Conservation (phyloP, 2,797 vertebrate genomes). For the Otolemur crassicaudatus region DNA sequence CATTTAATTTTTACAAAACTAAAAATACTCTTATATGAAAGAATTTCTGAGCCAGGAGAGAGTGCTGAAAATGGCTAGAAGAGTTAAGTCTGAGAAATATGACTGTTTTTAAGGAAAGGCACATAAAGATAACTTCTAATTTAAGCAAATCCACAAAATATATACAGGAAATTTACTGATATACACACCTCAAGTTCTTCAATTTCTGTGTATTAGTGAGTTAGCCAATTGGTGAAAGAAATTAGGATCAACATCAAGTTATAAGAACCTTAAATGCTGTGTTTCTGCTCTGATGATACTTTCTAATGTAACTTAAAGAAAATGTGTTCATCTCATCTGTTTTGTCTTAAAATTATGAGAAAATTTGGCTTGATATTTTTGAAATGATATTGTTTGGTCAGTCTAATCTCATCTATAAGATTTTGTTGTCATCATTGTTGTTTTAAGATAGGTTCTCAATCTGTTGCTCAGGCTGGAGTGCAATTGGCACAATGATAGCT, state of each 20-base stretch:
- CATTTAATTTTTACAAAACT: not conserved
- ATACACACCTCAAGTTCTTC: not conserved
- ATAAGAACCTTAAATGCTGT: not conserved
- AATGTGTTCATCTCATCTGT: not conserved
- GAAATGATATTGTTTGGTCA: not conserved
- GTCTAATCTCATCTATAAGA: not conserved
- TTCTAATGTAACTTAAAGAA: slow-evolving; percentile 13
- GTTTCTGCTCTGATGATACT: not conserved
- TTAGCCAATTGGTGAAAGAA: not conserved
- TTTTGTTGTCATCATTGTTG: not conserved
- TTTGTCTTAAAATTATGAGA: not conserved
- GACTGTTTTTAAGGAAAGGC: not conserved
- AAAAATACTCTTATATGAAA: not conserved
- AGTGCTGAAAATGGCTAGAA: not conserved
- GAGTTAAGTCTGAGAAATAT: not conserved
- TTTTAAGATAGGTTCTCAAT: too few relatives aligned
- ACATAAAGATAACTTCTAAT: not conserved
- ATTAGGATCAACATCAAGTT: not conserved
- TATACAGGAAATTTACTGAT: not conserved
- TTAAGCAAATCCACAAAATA: not conserved
- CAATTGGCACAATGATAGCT: too few relatives aligned
- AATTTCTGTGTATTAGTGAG: not conserved
- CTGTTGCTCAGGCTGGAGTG: too few relatives aligned
- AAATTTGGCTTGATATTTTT: not conserved
- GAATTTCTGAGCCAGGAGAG: not conserved